A percentile compares a stretch with the other conserved stretches of the same genome.
phyloP scores from a whole-genome alignment of 1,140 invertebrate species.

The Philaenus spumarius region DNA sequence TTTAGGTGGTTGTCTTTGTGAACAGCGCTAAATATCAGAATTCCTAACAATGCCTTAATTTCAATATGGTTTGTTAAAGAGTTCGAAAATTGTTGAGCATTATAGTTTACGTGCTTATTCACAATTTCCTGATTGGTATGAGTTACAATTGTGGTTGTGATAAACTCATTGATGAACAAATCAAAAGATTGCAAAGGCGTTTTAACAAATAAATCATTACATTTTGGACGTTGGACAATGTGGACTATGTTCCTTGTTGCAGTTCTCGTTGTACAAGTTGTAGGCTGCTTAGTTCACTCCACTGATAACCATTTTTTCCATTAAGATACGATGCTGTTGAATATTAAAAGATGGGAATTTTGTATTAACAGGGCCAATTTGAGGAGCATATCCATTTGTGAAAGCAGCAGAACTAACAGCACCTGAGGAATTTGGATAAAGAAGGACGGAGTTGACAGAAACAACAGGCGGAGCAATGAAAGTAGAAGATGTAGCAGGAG shows the following conservation, averaged over 20 bases:
- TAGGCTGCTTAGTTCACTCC: neutral
- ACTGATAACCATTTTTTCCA: slow-evolving; percentile 9
- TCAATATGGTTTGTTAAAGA: slow-evolving; percentile 10
- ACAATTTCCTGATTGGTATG: slow-evolving; percentile 15
- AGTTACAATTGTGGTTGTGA: slow-evolving; percentile 12
- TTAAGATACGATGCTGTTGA: too few relatives aligned
- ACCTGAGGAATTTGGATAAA: too few relatives aligned
- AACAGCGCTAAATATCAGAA: slow-evolving; percentile 10
- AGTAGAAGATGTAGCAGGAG: too few relatives aligned
- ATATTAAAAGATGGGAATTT: too few relatives aligned
- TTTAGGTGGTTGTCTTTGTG: slow-evolving; percentile 16
- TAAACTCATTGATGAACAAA: slow-evolving; percentile 11
- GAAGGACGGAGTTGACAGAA: too few relatives aligned
- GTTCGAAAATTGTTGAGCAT: slow-evolving; percentile 7
- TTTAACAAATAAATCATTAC: slow-evolving; percentile 10
- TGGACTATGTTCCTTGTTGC: slow-evolving; percentile 10
- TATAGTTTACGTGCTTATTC: neutral
- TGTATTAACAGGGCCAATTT: too few relatives aligned
- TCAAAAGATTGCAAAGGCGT: slow-evolving; percentile 11
- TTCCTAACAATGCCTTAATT: slow-evolving; percentile 9
- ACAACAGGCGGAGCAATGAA: too few relatives aligned
- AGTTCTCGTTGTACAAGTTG: neutral
- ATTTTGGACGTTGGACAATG: slow-evolving; percentile 4
- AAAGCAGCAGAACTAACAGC: too few relatives aligned
- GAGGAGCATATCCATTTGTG: too few relatives aligned